phyloP scores from a whole-genome alignment of 2,888 invertebrate species.

The Drymonia ruficornis region DNA sequence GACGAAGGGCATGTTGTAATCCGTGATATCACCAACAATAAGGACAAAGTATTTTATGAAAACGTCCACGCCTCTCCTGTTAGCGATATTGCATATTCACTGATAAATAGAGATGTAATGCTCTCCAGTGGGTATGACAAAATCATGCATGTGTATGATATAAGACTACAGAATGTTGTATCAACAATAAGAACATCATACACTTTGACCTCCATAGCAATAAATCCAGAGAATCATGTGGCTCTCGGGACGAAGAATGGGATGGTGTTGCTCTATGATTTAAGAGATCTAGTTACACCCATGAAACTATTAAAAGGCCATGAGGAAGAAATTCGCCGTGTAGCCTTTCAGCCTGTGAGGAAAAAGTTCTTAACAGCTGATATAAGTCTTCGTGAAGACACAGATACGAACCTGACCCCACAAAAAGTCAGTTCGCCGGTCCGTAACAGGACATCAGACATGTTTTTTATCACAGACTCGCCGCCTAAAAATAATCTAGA shows the following conservation, averaged over 20 bases:
- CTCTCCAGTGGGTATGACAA: conserved; percentile 84
- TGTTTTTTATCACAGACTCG: conserved; percentile 70
- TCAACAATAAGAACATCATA: conserved; percentile 69
- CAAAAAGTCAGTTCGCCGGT: conserved; percentile 56
- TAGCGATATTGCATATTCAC: conserved; percentile 83
- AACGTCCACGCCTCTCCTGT: conserved; percentile 84
- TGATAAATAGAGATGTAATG: conserved; percentile 82
- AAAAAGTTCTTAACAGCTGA: conserved; percentile 64
- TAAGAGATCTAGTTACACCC: conserved; percentile 78
- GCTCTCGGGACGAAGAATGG: conserved; percentile 84
- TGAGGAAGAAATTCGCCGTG: conserved; percentile 73
- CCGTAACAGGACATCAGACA: conserved; percentile 63
- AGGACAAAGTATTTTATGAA: conserved; percentile 75
- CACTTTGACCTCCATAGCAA: conserved; percentile 69
- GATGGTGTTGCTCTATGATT: conserved; percentile 80
- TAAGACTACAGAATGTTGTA: conserved; percentile 76
- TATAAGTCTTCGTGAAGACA: conserved; percentile 73
- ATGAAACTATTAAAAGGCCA: conserved; percentile 78
- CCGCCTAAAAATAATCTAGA: conserved; percentile 59
- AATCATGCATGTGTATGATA: conserved; percentile 83
- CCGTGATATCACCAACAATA: conserved; percentile 73
- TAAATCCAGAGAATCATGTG: conserved; percentile 77
- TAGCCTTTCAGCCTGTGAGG: conserved; percentile 74
- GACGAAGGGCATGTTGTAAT: conserved; percentile 79
- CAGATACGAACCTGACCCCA: conserved; percentile 52